Evolutionary conservation across 2,888 invertebrate species (phyloP).

Genomic region (Harpalus rubripes): DNA sequence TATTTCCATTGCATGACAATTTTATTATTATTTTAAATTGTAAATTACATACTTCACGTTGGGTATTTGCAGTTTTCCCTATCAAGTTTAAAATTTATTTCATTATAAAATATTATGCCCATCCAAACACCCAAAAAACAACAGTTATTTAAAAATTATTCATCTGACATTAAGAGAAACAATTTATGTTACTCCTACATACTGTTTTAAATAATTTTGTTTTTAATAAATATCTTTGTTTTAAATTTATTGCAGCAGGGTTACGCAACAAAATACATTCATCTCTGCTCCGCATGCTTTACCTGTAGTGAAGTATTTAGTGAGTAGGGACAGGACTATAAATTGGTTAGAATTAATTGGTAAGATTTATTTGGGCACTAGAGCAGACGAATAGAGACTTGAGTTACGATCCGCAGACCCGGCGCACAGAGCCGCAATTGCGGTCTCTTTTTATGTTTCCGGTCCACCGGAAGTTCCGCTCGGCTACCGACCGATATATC

Average conservation of each 20-base stretch:
- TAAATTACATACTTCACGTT: background rate
- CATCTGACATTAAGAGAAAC: conserved; percentile 46
- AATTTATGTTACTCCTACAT: conserved; percentile 51
- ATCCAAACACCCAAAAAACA: conserved; percentile 15
- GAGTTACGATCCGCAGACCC: conserved; percentile 68
- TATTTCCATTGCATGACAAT: background rate
- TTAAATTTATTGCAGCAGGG: conserved; percentile 24
- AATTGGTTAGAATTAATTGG: conserved; percentile 46
- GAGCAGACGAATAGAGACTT: conserved; percentile 42
- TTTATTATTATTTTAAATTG: conserved; percentile 1
- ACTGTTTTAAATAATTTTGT: conserved; percentile 46
- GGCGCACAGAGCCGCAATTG: conserved; percentile 72
- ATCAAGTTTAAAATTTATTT: conserved; percentile 42
- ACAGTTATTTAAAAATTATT: conserved; percentile 43
- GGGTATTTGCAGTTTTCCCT: conserved; percentile 7
- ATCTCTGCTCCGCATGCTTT: background rate
- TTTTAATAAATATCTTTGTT: conserved; percentile 46
- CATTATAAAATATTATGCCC: conserved; percentile 13
- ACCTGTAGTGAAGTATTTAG: background rate
- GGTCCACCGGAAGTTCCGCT: conserved; percentile 78
- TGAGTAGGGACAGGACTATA: background rate
- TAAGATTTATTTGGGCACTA: conserved; percentile 58
- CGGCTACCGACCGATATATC: conserved; percentile 77
- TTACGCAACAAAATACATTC: background rate
- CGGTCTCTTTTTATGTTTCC: conserved; percentile 78